These are phyloP conservation scores for Reinhardtius hippoglossoides DNA, from an alignment of 2,113 vertebrate genomes.

Conservation along the genomic window DNA sequence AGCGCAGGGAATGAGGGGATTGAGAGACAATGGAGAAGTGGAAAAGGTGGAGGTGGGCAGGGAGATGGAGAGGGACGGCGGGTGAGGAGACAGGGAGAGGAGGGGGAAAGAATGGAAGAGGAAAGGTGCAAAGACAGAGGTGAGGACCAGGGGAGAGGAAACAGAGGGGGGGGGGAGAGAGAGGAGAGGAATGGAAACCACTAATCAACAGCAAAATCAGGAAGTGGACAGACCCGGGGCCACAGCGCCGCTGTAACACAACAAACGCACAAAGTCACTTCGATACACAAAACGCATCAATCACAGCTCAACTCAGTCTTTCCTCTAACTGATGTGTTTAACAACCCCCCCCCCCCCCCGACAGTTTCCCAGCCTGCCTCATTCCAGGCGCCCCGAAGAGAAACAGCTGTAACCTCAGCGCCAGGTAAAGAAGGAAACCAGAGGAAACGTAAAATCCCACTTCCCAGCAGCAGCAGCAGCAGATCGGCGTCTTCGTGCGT, in stretches of 20 bases:
- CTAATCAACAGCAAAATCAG: constrained; percentile 21
- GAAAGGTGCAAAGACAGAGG: neutral
- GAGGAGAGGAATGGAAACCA: neutral
- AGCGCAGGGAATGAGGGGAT: constrained; percentile 39
- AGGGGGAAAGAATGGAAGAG: neutral
- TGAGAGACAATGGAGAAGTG: constrained; percentile 44
- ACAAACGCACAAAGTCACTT: neutral
- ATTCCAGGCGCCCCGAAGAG: constrained; percentile 2
- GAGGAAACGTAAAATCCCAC: neutral
- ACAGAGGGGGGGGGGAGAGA: neutral
- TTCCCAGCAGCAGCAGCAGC: constrained; percentile 14
- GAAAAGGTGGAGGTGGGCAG: constrained; percentile 50
- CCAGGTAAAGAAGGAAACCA: neutral
- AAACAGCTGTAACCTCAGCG: constrained; percentile 35
- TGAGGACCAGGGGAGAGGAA: neutral
- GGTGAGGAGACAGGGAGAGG: too few species aligned
- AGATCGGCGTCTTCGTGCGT: neutral
- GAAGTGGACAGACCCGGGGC: constrained; percentile 13
- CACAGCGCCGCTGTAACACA: neutral
- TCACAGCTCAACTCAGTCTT: neutral
- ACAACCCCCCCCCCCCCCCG: constrained; percentile 5
- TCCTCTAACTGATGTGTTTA: constrained; percentile 7
- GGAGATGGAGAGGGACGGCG: constrained; percentile 47
- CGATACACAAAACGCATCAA: neutral
- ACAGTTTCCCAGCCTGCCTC: constrained; percentile 11